phyloP scores from a whole-genome alignment of 2,888 invertebrate species.

The Ptychoptera contaminata region DNA sequence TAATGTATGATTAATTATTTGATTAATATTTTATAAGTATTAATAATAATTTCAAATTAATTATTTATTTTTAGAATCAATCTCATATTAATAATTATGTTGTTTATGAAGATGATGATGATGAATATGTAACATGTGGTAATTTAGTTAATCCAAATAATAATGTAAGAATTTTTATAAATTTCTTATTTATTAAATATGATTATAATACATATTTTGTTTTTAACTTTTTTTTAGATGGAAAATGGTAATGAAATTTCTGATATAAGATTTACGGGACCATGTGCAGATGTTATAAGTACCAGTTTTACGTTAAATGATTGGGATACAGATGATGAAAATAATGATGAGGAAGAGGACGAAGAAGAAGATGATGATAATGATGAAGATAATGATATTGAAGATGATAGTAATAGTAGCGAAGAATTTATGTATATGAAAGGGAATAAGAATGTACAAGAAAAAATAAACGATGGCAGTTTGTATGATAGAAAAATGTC shows the following conservation, averaged over 20 bases:
- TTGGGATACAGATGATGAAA: constrained; percentile 33
- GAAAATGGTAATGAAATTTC: constrained; percentile 12
- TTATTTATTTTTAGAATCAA: background rate
- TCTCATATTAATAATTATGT: background rate
- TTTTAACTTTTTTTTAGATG: constrained; percentile 10
- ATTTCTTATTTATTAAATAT: background rate
- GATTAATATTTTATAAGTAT: too few relatives aligned
- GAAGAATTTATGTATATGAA: constrained; percentile 20
- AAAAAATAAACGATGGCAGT: background rate
- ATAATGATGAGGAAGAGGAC: too few relatives aligned
- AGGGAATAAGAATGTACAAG: constrained; percentile 9
- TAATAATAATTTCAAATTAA: too few relatives aligned
- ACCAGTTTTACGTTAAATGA: constrained; percentile 13
- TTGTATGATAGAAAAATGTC: constrained; percentile 1
- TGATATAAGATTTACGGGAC: constrained; percentile 12
- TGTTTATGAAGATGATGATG: constrained; percentile 1
- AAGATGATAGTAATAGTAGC: constrained; percentile 26
- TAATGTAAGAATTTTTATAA: too few relatives aligned
- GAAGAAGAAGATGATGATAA: too few relatives aligned
- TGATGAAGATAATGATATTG: constrained; percentile 8
- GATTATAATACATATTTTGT: background rate
- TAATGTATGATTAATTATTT: too few relatives aligned
- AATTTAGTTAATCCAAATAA: too few relatives aligned
- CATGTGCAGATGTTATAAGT: constrained; percentile 11
- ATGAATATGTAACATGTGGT: background rate